Base-by-base conservation (phyloP, 2,797 vertebrate genomes). In the Malurus leucopterus region DNA sequence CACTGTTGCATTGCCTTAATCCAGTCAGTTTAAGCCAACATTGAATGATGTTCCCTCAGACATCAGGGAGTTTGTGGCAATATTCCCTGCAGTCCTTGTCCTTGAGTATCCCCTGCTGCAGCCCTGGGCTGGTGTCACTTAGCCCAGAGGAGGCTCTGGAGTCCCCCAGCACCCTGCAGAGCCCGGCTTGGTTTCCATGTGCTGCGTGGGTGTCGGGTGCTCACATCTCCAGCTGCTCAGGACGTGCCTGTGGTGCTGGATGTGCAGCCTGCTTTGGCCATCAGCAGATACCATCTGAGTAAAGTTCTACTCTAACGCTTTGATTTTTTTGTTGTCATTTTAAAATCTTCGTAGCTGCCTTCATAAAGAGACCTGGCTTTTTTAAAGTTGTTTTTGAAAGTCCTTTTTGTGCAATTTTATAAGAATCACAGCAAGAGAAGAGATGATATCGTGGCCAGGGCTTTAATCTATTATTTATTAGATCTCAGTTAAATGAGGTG, bases 391-490 rank as follows among this genome's bases (percentile, higher is more conserved):
- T 63, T 64, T 69, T 43, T 27, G 1, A 34, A 91, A 40, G 32
- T 55, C 4, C 7, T 54, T 75, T 86, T 91, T 67, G 40, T 78
- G 38, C 38, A 34, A 9, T 92, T 93, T 91, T 88, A 64, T 40
- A 73, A 79, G 86, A 91, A 54, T 75, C 43, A 22, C 53, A 63
- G 80, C 20, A 76, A 89, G 43, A 70, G n/a, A 59, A 55, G 55
- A 84, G 57, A 84, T 57, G 46, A 18, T 92, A 64, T 51, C 0
- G 0, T 0, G 1, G 53, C 49, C 64, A 19, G 27, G 34, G 24
- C 77, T 94, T 95, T 93, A 91, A 91, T 89, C 75, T 92, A 22
- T 94, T 91, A 89, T 86, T 88, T 93, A 86, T 88, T 79, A 88
- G 53, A 82, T 55, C 67, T 75, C 73, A 38, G 81, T 86, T 94